Conservation (phyloP, 2,797 vertebrate genomes). For the Lepilemur septentrionalis region DNA sequence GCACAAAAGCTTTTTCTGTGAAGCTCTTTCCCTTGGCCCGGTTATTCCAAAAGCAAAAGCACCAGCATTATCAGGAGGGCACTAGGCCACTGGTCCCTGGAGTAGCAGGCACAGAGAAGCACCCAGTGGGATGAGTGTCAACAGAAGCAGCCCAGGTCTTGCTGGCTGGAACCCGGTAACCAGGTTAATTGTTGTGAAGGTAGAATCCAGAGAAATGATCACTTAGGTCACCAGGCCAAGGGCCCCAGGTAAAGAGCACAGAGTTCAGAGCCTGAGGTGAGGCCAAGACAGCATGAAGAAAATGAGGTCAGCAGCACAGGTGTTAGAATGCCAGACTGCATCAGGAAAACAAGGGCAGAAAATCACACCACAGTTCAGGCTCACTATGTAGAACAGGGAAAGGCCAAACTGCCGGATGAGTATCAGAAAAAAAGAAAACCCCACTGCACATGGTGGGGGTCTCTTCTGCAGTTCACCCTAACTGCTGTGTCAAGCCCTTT, state of each 20-base stretch:
- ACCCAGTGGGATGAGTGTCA: conserved; percentile 15
- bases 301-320: conserved; percentile 57
- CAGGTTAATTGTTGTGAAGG: conserved; percentile 54
- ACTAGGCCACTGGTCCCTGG: conserved; percentile 48
- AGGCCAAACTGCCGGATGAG: not conserved
- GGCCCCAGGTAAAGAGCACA: conserved; percentile 50
- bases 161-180: not conserved
- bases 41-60: conserved; percentile 55
- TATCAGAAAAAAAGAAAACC: not conserved
- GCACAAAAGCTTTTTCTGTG: conserved; percentile 60
- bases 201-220: conserved; percentile 33
- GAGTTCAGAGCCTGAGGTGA: conserved; percentile 47
- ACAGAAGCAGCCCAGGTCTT: not conserved
- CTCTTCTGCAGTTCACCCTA: not conserved
- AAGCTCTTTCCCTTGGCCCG: conserved; percentile 38
- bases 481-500: not conserved
- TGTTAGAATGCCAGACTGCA: not conserved
- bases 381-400: not conserved
- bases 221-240: conserved; percentile 55
- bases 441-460: not conserved
- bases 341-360: not conserved
- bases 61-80: conserved; percentile 31
- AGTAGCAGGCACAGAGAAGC: conserved; percentile 1
- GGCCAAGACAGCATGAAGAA: conserved; percentile 25
- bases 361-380: not conserved